These are phyloP conservation scores for Clarias macrocephalus DNA, from an alignment of 2,113 vertebrate species.

Conservation along the genomic window DNA sequence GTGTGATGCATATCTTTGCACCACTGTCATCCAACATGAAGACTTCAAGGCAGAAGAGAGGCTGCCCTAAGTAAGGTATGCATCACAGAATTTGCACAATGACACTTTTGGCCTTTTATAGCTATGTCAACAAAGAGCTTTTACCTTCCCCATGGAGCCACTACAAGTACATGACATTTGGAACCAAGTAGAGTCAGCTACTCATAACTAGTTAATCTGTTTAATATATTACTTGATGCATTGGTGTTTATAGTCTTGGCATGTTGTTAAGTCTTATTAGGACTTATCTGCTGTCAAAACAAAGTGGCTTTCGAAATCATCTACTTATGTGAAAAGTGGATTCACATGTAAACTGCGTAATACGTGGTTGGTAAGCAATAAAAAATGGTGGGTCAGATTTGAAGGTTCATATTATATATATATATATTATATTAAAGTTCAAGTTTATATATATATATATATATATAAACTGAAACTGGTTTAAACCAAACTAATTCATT, in stretches of 20 bases:
- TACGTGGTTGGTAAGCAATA: background rate
- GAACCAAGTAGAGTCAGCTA: background rate
- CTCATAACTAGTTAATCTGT: conserved; percentile 19
- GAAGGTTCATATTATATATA: background rate
- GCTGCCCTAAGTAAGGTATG: conserved; percentile 23
- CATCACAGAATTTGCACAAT: conserved; percentile 14
- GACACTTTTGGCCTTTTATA: conserved; percentile 10
- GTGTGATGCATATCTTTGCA: conserved; percentile 46
- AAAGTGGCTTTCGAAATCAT: conserved; percentile 10
- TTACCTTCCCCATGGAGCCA: conserved; percentile 8
- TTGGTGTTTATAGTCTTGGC: conserved; percentile 16
- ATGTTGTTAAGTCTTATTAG: conserved; percentile 13
- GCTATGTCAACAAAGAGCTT: conserved; percentile 33
- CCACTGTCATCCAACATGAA: conserved; percentile 22
- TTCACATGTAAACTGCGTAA: too few species aligned
- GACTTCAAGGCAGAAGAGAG: conserved; percentile 5
- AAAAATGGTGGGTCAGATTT: background rate
- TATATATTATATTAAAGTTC: background rate
- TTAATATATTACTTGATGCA: conserved; percentile 26
- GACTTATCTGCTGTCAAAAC: conserved; percentile 22
- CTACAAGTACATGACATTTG: conserved; percentile 17
- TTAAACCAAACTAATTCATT: too few species aligned
- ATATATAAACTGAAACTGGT: too few species aligned
- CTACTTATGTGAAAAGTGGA: background rate
- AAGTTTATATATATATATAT: too few species aligned